Evolutionary conservation across 2,797 vertebrate genomes (phyloP).

Genomic region (Glossophaga mutica): DNA sequence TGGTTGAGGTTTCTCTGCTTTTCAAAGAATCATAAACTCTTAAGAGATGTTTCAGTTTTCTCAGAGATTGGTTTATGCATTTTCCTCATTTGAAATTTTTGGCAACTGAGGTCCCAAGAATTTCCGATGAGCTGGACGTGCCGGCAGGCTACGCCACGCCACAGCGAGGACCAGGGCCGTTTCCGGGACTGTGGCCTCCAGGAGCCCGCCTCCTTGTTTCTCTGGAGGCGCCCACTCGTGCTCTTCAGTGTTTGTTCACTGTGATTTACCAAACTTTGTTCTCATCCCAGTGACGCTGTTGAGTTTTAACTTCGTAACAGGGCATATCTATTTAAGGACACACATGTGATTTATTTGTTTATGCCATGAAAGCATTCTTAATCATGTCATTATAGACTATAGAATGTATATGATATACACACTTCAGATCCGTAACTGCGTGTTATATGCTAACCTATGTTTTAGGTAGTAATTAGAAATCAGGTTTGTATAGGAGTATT

Average conservation of each 20-base stretch:
- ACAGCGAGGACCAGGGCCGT: neutral
- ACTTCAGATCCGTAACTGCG: neutral
- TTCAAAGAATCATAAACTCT: neutral
- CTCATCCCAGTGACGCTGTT: neutral
- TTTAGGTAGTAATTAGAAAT: neutral
- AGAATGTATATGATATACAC: neutral
- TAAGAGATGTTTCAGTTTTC: neutral
- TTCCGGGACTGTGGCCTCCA: fast-evolving
- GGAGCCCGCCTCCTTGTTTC: neutral
- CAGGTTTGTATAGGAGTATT: neutral
- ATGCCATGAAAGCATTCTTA: neutral
- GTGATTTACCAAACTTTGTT: neutral
- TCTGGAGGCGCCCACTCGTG: neutral
- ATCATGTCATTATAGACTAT: neutral
- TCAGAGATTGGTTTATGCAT: neutral
- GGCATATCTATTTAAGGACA: neutral
- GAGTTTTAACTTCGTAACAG: neutral
- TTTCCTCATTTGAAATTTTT: neutral
- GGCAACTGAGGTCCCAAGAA: neutral
- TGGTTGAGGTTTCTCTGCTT: neutral
- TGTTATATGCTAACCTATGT: neutral
- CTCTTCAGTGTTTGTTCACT: neutral
- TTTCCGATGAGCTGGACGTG: neutral
- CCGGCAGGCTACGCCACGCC: fast-evolving
- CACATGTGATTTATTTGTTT: neutral